phyloP scores from a whole-genome alignment of 2,888 invertebrate species.

The Hirtodrosophila histrioides region DNA sequence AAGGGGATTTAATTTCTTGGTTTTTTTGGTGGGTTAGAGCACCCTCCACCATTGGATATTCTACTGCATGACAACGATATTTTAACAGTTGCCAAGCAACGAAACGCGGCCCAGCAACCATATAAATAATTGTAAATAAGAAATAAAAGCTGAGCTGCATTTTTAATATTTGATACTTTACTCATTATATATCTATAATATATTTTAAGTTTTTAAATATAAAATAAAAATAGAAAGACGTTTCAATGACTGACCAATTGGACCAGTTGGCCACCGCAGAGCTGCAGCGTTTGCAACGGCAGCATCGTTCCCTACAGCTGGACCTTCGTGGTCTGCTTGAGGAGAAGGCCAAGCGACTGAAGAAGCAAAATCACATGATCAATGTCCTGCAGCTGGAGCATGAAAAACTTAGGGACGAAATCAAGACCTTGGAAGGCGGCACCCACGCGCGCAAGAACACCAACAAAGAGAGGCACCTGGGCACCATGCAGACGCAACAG shows the following conservation, averaged over 20 bases:
- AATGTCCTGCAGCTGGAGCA: constrained; percentile 81
- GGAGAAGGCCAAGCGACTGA: constrained; percentile 80
- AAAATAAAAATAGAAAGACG: too few relatives aligned
- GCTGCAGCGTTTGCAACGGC: constrained; percentile 90
- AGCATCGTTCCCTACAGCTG: constrained; percentile 80
- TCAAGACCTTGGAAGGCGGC: constrained; percentile 80
- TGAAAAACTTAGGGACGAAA: constrained; percentile 77
- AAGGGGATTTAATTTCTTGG: too few relatives aligned
- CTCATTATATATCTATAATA: too few relatives aligned
- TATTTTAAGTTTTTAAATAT: too few relatives aligned
- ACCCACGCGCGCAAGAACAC: constrained; percentile 81
- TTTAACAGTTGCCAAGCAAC: constrained; percentile 34
- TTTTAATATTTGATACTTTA: too few relatives aligned
- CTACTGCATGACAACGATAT: neutral
- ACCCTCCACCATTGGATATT: too few relatives aligned
- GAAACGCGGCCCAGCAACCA: neutral
- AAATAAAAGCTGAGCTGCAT: too few relatives aligned
- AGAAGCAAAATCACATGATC: constrained; percentile 83
- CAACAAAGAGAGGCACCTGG: constrained; percentile 76
- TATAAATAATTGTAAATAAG: too few relatives aligned
- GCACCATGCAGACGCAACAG: constrained; percentile 71
- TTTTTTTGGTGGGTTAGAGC: too few relatives aligned
- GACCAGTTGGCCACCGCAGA: constrained; percentile 91
- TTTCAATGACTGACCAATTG: constrained; percentile 86
- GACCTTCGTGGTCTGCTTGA: constrained; percentile 80